Base-by-base conservation (phyloP, 2,888 invertebrate species). In the Agrochola macilenta region DNA sequence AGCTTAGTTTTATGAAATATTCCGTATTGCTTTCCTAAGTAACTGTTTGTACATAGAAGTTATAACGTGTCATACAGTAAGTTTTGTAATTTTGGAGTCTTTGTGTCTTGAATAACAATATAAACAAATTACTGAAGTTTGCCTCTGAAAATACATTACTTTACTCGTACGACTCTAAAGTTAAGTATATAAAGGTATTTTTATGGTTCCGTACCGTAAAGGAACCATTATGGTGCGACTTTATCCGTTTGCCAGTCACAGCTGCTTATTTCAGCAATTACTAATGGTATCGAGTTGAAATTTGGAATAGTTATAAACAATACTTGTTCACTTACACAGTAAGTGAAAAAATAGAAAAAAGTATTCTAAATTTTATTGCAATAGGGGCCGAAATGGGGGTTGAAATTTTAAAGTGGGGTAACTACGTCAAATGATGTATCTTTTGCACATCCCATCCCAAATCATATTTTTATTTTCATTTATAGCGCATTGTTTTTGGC, bases 1-100 rank as follows among this genome's bases (percentile, higher is more conserved):
- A 69, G 35, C 52, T 68, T 77, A 26, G 70, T 52, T 85, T 65
- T 72, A 60, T 46, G 30, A 85, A 77, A 60, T 54, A 69, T 63
- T 43, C n/a, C n/a, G 3, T 43, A 46, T 64, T 81, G 30, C 26
- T 61, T 80, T 26, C 1, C 5, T n/a, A 39, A 17, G 12, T 69
- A 26, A 12, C 9, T 49, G 26, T 75, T 39, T 75, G 23, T 12
- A 12, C 5, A 14, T n/a, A n/a, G 5, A 46, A 78, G 5, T 23
- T 54, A 26, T 54, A 52, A 35, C 12, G 0, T 23, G 26, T 23
- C 12, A 30, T 4, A 7, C 9, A 54, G 0, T 11, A n/a, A 17
- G 39, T 35, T 35, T 35, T 35, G 35, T 35, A 14, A 30, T 52
- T 49, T 69, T 49, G 0, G 5, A 49, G 14, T 49, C 0, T 7